These are phyloP conservation scores for Ephestia elutella DNA, from an alignment of 1,140 invertebrate genomes.

Conservation along the genomic window DNA sequence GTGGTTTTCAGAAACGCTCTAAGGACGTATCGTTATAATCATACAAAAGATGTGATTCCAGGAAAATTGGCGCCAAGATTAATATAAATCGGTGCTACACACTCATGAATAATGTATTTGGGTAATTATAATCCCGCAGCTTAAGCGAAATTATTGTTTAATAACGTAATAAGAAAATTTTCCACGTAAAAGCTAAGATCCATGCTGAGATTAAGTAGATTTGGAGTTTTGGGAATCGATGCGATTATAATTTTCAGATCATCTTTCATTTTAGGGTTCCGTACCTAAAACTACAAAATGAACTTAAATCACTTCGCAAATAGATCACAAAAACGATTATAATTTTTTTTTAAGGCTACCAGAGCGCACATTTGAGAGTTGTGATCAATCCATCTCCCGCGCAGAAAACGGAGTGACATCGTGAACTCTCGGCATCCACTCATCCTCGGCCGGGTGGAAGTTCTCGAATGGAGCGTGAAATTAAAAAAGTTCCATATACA, in stretches of 20 bases:
- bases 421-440: conserved; percentile 23
- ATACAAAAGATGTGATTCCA: neutral
- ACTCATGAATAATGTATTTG: conserved; percentile 1
- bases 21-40: neutral
- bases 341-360: too few relatives aligned
- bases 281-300: too few relatives aligned
- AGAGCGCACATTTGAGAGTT: too few relatives aligned
- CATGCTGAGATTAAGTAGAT: too few relatives aligned
- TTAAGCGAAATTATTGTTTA: neutral
- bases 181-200: neutral
- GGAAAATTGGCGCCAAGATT: neutral
- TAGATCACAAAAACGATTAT: too few relatives aligned
- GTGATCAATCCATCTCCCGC: too few relatives aligned
- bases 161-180: neutral
- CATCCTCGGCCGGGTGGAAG: conserved; percentile 24
- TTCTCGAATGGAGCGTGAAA: conserved; percentile 54
- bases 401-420: conserved; percentile 9
- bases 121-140: neutral
- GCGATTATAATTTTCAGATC: too few relatives aligned
- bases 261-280: too few relatives aligned
- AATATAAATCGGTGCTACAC: neutral
- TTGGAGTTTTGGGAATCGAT: too few relatives aligned
- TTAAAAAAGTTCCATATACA: conserved; percentile 56
- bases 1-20: neutral
- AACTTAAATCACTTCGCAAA: too few relatives aligned